Evolutionary conservation across 2,113 vertebrate genomes (phyloP), one percentile per base, ranked within the genome.

Genomic region (Phylloscopus whistleri): DNA sequence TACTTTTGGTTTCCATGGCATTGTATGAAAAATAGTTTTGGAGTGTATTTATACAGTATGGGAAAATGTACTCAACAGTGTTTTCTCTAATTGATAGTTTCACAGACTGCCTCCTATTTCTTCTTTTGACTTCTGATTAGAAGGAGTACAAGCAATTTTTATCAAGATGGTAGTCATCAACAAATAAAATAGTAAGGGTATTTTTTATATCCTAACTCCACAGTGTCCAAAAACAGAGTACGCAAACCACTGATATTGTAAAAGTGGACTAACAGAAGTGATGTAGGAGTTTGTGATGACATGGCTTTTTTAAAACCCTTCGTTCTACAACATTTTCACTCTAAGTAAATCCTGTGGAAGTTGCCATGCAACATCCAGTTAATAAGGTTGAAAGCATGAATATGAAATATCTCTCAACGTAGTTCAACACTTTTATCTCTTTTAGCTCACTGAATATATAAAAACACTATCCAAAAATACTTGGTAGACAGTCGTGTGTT

Each of bases 231-330:
- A 55, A 88, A 7, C 3, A 67, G 11, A 83, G 9, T 13, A 19
- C 30, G n/a, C 1, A 46, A 83, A 22, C 1, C 2, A n/a, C 16
- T 9, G 4, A 3, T n/a, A 33, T 2, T 43, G 6, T 63, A 72
- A 43, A 16, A 11, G 3, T 16, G 60, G 12, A 27, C 8, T 26
- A 9, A 3, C 21, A 69, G 16, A 43, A 76, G 18, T 27, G 17
- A 12, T 59, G 10, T 33, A 51, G 15, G 48, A 81, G 14, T 39
- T 80, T 31, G 3, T 59, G 17, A 26, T 3, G 22, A 10, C 13
- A 48, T 0, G 2, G 5, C 0, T 17, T 35, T 58, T 84, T 41
- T 31, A 7, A 72, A 93, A 76, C 6, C 0, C 11, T 53, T 80
- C 2, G 11, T 44, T 84, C 24, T 80, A 18, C 6, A 31, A 2